Evolutionary conservation across 2,113 vertebrate species (phyloP), one percentile per base, ranked within the genome.

Genomic region (Ranitomeya variabilis): DNA sequence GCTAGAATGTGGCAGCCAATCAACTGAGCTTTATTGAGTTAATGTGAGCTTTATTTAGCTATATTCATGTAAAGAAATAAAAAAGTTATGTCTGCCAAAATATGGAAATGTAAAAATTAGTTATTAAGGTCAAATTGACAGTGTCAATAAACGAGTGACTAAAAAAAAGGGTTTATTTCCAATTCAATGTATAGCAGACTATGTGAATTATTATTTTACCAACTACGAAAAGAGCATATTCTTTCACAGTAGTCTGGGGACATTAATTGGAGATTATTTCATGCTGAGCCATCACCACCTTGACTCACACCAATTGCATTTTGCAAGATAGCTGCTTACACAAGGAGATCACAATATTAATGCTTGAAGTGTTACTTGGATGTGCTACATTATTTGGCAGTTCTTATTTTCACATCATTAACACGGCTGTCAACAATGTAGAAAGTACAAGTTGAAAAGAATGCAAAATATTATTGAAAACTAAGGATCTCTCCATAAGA

Each of bases 231-330:
- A 71, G 82, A 64, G 60, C 64, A 84, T n/a, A 69, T 21, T 59
- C 67, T 26, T 60, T 19, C 13, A 1, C 23, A 37, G 23, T 31
- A 59, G 83, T 59, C 83, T 45, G 26, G 83, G 31, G 76, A 87
- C 74, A 78, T 86, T 86, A 79, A 86, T 31, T 78, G 71, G 19
- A 79, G 52, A 16, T 52, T 23, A 73, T 81, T 71, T 87, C 60
- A 21, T 73, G 79, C 51, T 81, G 66, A 80, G 64, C 66, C 67
- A 88, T 71, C 66, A 59, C 23, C 55, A 45, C 79, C 74, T 88
- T 16, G n/a, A 62, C 21, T 88, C 67, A 88, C 86, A 88, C 86
- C 86, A 88, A 82, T 82, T 73, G 55, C 54, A 82, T 79, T 80
- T 82, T 82, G 52, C 79, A 74, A 45, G 57, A 71, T 60, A 23